Base-by-base conservation (phyloP, 2,888 invertebrate species). In the Ormyrus rosae region DNA sequence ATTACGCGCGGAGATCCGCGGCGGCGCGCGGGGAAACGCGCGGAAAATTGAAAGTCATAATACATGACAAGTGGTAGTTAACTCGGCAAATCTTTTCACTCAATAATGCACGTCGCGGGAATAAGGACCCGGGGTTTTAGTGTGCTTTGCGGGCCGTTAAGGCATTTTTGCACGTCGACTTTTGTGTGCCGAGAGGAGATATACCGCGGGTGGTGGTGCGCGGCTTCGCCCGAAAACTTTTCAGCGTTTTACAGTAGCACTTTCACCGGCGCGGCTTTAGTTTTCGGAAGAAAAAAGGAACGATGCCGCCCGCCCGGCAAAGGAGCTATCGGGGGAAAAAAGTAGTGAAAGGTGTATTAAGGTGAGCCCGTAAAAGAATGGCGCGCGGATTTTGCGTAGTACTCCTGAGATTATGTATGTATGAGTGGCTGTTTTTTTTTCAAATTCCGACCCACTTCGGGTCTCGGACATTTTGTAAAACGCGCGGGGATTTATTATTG, bases 261-360 rank as follows among this genome's bases (percentile, higher is more conserved):
- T 63, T 61, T 78, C 64, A 65, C 74, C 64, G 53, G 50, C 34
- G 50, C 34, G 50, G 9, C 9, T 10, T 48, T 48, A 19, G 13
- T 65, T 61, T 70, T 77, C 51, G 46, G 53, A n/a, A 9, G 46
- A 55, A 65, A 65, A 63, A 50, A 46, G 34, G 46, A 13, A 50
- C 19, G 53, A 13, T 50, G 51, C 48, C 19, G 46, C n/a, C 19
- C 9, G 9, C n/a, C 10, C 51, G 58, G 19, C 7, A n/a, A n/a
- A 53, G 34, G 45, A 46, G 53, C n/a, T 53, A 79, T 79, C 63
- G 34, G 34, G 34, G 34, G 34, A 60, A 68, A 72, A 67, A 53
- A 79, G 64, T 58, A 67, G 78, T 79, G 79, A 79, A 79, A 79
- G 73, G 73, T 56, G 61, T 19, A 58, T 55, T 48, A 45, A 48